These are phyloP conservation scores for sheep (Ovis aries) DNA, from an alignment of 2,113 vertebrate genomes.

Conservation along the genomic window DNA sequence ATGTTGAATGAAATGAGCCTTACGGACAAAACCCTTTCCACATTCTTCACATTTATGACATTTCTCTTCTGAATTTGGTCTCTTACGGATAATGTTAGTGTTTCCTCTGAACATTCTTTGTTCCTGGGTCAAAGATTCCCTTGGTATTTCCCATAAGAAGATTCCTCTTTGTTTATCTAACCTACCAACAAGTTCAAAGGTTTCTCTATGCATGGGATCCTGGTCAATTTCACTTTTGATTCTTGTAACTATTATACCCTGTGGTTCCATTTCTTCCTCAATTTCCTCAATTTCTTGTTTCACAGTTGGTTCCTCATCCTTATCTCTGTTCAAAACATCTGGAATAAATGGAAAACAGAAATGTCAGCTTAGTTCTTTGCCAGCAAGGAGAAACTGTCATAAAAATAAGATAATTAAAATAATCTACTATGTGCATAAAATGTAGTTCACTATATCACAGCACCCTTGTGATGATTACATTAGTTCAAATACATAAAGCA, in stretches of 20 bases:
- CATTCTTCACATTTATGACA: constrained; percentile 75
- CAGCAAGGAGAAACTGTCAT: neutral
- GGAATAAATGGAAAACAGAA: constrained; percentile 52
- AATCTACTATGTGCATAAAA: neutral
- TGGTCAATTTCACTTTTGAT: constrained; percentile 74
- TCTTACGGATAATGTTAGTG: constrained; percentile 58
- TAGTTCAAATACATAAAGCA: neutral
- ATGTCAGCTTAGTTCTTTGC: constrained; percentile 15
- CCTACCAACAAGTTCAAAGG: constrained; percentile 74
- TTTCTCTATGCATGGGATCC: constrained; percentile 57
- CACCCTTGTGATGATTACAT: neutral
- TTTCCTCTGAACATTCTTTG: constrained; percentile 61
- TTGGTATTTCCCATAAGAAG: constrained; percentile 74
- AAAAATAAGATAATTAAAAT: constrained; percentile 22
- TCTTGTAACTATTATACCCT: constrained; percentile 68
- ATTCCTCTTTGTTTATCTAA: constrained; percentile 75
- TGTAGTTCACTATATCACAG: neutral
- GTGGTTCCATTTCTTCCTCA: constrained; percentile 61
- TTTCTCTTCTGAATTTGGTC: constrained; percentile 65
- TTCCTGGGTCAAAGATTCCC: constrained; percentile 65
- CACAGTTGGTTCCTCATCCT: constrained; percentile 60
- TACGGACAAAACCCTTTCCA: constrained; percentile 71
- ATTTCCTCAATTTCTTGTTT: constrained; percentile 71
- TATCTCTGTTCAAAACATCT: constrained; percentile 71
- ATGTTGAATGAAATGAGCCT: constrained; percentile 74